Conservation (phyloP, 1,140 invertebrate genomes). For the Trichonephila clavata region DNA sequence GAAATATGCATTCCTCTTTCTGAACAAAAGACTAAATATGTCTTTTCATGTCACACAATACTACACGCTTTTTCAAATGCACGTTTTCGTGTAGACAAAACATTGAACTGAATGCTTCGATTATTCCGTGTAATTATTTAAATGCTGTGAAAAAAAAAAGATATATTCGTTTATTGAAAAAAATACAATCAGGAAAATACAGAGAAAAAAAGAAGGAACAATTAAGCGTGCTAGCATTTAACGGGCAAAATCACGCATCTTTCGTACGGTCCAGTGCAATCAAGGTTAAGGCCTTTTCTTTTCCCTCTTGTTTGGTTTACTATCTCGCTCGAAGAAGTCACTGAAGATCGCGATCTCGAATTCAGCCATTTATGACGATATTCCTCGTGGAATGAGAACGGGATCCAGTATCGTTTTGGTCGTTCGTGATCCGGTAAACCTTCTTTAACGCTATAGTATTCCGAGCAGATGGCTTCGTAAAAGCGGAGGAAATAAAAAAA, state of each 20-base stretch:
- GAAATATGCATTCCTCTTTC: background rate
- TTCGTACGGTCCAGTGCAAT: conserved; percentile 66
- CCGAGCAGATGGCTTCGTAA: conserved; percentile 46
- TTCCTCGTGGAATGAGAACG: conserved; percentile 62
- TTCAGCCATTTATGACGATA: conserved; percentile 70
- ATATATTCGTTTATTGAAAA: background rate
- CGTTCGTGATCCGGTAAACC: conserved; percentile 25
- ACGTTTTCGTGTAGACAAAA: background rate
- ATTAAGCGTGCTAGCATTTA: conserved; percentile 11
- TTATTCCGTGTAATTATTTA: conserved; percentile 22
- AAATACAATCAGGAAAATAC: background rate
- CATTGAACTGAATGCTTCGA: background rate
- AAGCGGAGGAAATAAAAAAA: background rate
- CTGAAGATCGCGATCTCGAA: conserved; percentile 17
- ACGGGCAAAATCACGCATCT: conserved; percentile 44
- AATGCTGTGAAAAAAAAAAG: background rate
- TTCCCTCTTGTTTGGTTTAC: conserved; percentile 57
- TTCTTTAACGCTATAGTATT: conserved; percentile 36
- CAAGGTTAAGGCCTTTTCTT: conserved; percentile 64
- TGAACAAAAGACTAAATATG: background rate
- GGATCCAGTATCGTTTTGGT: conserved; percentile 16
- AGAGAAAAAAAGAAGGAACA: conserved; percentile 14
- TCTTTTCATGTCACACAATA: background rate
- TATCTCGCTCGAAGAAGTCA: conserved; percentile 14
- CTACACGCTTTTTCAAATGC: background rate